phyloP scores from a whole-genome alignment of 2,888 invertebrate species.

The Eledone cirrhosa region DNA sequence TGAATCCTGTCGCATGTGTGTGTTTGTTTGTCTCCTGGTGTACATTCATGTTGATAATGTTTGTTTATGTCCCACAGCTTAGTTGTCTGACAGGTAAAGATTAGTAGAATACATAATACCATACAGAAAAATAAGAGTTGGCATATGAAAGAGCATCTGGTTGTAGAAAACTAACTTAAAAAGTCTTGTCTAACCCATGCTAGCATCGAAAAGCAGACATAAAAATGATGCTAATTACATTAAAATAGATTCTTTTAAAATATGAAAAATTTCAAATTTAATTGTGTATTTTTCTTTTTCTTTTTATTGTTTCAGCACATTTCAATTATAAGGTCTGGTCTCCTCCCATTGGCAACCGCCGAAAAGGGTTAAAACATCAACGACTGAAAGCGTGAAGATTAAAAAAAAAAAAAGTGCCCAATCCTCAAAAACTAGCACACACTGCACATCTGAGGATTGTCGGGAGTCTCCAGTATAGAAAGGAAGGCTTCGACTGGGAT shows the following conservation, averaged over 20 bases:
- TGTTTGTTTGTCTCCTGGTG: too few species aligned
- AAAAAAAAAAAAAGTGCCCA: conserved; percentile 40
- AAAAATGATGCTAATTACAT: too few species aligned
- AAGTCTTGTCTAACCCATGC: too few species aligned
- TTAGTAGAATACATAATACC: too few species aligned
- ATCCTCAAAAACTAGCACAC: conserved; percentile 53
- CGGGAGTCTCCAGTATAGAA: neutral
- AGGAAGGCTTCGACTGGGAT: conserved; percentile 26
- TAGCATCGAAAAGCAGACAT: too few species aligned
- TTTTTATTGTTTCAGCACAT: conserved; percentile 34
- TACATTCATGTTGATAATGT: too few species aligned
- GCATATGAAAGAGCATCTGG: too few species aligned
- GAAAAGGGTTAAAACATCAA: conserved; percentile 28
- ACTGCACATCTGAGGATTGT: conserved; percentile 57
- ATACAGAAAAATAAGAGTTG: too few species aligned
- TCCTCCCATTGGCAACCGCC: conserved; percentile 26
- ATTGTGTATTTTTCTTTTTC: neutral
- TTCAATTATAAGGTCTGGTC: conserved; percentile 31
- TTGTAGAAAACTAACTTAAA: too few species aligned
- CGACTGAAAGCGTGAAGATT: conserved; percentile 13
- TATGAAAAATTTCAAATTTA: neutral
- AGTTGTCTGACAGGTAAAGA: too few species aligned
- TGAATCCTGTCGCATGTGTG: too few species aligned
- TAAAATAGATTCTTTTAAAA: neutral
- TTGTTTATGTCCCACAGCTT: too few species aligned